Base-by-base conservation (phyloP, 2,797 vertebrate genomes). In the Myripristis jacobus region DNA sequence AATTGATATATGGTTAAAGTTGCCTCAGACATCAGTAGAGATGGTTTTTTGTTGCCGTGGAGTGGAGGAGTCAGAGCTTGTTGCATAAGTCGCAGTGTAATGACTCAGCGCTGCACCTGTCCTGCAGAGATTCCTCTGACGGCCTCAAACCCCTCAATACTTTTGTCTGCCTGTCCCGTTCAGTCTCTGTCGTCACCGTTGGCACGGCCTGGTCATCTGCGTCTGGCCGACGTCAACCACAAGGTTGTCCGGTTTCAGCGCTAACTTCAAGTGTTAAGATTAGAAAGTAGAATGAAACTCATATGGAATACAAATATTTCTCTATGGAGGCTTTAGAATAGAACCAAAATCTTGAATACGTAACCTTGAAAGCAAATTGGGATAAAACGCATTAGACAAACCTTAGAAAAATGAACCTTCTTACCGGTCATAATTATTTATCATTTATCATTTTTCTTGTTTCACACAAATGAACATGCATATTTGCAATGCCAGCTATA, bases 41-140 rank as follows among this genome's bases (percentile, higher is more conserved):
- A 2, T 3, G 6, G 74, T 48, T 24, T 80, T 53, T 64, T 80
- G 71, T 81, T 68, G 50, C 53, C 47, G 62, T 78, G 66, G 36
- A 77, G 77, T 80, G 71, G 58, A 80, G 77, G 82, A 88, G 78
- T 87, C 82, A 67, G 77, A 83, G 87, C 85, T 81, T 87, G 90
- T 92, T 93, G 92, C 92, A 71, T 93, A 93, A 93, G 91, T 90
- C 80, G 82, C 86, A 80, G 84, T 86, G 88, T 90, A 91, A 91
- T 95, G 94, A 95, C 93, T 95, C 94, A 95, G 93, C 93, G 89
- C 87, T 88, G 91, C 88, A 92, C 91, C 90, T 92, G 89, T 87
- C 90, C 90, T 90, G 91, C 90, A 90, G 88, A 88, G 85, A 85
- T 65, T 66, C 72, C 78, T 74, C 43, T 79, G 83, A 87, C 52